phyloP scores from a whole-genome alignment of 1,140 invertebrate species.

The Thaumatotibia leucotreta region DNA sequence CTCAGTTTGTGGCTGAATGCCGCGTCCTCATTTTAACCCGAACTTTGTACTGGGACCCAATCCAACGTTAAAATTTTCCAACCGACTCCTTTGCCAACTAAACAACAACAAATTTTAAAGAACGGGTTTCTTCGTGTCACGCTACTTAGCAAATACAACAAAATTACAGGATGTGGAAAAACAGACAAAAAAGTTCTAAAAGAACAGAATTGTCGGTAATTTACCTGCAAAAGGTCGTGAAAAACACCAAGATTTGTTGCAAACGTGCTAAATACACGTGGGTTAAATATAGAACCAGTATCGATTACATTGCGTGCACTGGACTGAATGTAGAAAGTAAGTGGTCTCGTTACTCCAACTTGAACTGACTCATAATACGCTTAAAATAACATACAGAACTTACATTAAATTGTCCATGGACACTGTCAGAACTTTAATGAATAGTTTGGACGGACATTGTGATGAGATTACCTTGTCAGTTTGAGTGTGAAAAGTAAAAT shows the following conservation, averaged over 20 bases:
- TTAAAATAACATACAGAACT: not conserved
- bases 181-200: not conserved
- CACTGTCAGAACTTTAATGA: not conserved
- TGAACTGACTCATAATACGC: not conserved
- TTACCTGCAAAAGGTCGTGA: not conserved
- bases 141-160: conserved; percentile 5
- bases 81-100: not conserved
- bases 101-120: not conserved
- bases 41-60: not conserved
- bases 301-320: conserved; percentile 7
- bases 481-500: not conserved
- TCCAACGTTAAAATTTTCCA: not conserved
- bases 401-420: not conserved
- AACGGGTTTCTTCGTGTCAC: not conserved
- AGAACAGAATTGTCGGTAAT: not conserved
- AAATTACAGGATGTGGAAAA: conserved; percentile 6
- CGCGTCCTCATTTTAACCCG: not conserved
- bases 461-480: not conserved
- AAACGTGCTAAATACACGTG: not conserved
- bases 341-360: not conserved
- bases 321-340: conserved; percentile 7
- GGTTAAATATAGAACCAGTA: conserved; percentile 12
- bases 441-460: not conserved
- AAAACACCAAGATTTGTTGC: not conserved
- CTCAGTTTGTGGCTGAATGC: not conserved